Evolutionary conservation across 2,888 invertebrate species (phyloP).

Genomic region (Trachelus troglodyta): DNA sequence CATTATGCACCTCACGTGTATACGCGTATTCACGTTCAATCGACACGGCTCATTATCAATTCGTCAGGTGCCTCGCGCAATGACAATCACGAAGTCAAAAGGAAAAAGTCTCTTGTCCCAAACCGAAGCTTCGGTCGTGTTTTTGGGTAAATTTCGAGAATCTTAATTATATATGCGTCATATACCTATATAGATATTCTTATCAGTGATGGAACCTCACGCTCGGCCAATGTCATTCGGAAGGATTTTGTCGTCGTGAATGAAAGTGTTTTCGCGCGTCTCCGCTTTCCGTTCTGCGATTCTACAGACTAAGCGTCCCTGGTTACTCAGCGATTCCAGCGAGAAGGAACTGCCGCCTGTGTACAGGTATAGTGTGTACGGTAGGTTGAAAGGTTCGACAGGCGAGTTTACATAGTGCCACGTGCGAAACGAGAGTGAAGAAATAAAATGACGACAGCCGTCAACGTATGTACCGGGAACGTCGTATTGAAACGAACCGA

Average conservation of each 20-base stretch:
- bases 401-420: neutral
- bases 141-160: neutral
- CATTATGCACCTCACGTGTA: neutral
- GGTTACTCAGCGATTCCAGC: neutral
- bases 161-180: too few species aligned
- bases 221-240: neutral
- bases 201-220: neutral
- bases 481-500: conserved; percentile 49
- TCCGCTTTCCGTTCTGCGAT: neutral
- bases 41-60: neutral
- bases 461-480: conserved; percentile 26
- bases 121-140: neutral
- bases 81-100: neutral
- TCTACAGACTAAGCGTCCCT: neutral
- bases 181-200: neutral
- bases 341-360: neutral
- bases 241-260: neutral
- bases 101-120: neutral
- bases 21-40: neutral
- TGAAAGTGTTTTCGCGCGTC: neutral
- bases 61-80: neutral
- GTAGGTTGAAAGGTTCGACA: neutral
- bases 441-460: conserved; percentile 36
- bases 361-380: neutral
- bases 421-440: conserved; percentile 27